phyloP scores from a whole-genome alignment of 1,140 invertebrate species.

The Drosophila ironensis region DNA sequence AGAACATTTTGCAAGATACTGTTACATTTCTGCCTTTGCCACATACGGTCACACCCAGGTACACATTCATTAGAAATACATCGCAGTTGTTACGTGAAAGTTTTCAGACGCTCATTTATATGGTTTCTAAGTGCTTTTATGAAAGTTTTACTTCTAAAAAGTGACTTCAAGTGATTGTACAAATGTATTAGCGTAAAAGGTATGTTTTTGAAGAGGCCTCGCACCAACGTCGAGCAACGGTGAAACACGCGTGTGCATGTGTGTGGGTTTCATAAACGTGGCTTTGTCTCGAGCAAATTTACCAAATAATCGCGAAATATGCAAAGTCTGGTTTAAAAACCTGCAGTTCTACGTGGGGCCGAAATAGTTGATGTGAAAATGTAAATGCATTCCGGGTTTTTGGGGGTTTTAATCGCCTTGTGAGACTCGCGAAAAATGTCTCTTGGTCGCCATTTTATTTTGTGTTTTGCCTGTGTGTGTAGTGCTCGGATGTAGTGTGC shows the following conservation, averaged over 20 bases:
- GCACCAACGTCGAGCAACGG: not conserved
- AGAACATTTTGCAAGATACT: no score
- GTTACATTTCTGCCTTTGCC: no score
- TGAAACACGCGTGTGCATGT: conserved; percentile 1
- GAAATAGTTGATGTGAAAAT: no score
- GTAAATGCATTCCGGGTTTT: not conserved
- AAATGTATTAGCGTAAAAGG: conserved; percentile 70
- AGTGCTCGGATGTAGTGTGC: no score
- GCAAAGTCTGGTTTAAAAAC: no score
- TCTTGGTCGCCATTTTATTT: conserved; percentile 65
- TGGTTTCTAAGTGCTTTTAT: conserved; percentile 55
- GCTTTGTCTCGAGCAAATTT: conserved; percentile 21
- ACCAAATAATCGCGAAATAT: not conserved
- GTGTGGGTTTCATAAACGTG: conserved; percentile 55
- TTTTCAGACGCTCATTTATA: conserved; percentile 58
- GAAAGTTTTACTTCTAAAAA: conserved; percentile 39
- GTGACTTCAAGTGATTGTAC: conserved; percentile 60
- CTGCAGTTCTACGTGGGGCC: no score
- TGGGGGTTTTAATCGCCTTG: not conserved
- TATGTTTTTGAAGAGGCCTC: conserved; percentile 38
- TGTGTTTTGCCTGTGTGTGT: conserved; percentile 4
- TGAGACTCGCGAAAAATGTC: conserved; percentile 33
- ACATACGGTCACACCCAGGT: not conserved
- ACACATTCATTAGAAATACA: conserved; percentile 55
- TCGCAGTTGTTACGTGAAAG: conserved; percentile 73